Evolutionary conservation across 2,113 vertebrate genomes (phyloP).

Genomic region (Epinephelus cyanopodus): DNA sequence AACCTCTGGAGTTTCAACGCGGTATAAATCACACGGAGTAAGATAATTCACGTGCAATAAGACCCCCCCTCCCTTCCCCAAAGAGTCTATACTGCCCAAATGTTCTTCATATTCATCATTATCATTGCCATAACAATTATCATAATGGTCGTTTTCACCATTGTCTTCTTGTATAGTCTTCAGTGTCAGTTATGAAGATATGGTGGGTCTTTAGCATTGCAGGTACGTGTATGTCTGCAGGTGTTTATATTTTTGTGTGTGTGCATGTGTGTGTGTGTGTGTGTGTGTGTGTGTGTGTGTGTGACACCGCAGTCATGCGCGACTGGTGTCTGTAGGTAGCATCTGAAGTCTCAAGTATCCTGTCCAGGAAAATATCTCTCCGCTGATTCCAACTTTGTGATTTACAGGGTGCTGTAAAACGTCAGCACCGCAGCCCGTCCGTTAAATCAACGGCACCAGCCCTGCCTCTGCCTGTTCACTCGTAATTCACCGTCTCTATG

Average conservation of each 20-base stretch:
- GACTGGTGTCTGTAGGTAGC: conserved; percentile 77
- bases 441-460: conserved; percentile 40
- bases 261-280: conserved; percentile 26
- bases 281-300: conserved; percentile 34
- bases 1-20: conserved; percentile 72
- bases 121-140: conserved; percentile 66
- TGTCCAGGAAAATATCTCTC: conserved; percentile 66
- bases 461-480: conserved; percentile 49
- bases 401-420: conserved; percentile 63
- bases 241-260: conserved; percentile 50
- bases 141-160: conserved; percentile 68
- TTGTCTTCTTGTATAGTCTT: conserved; percentile 66
- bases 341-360: conserved; percentile 76
- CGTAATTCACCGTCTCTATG: conserved; percentile 48
- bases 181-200: conserved; percentile 63
- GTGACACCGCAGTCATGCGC: conserved; percentile 54
- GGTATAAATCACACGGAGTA: conserved; percentile 99
- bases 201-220: conserved; percentile 62
- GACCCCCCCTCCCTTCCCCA: conserved; percentile 82
- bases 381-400: conserved; percentile 53
- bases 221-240: conserved; percentile 52
- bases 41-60: conserved; percentile 99
- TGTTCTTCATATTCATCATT: conserved; percentile 76
- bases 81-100: conserved; percentile 85
- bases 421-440: conserved; percentile 51